These are phyloP conservation scores for Smithornis capensis DNA, from an alignment of 2,113 vertebrate species.

Conservation along the genomic window DNA sequence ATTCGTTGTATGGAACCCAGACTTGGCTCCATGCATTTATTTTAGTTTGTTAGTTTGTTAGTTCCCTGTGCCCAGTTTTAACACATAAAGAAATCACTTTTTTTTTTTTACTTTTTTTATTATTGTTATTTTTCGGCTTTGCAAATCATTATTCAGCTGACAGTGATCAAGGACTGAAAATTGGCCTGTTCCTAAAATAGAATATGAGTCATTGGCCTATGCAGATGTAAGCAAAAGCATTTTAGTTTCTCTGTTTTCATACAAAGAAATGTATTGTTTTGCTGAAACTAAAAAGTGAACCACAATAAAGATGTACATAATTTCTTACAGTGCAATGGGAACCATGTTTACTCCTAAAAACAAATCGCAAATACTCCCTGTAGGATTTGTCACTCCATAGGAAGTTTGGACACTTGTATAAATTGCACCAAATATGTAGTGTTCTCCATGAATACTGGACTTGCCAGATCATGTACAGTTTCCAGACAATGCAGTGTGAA, in stretches of 20 bases:
- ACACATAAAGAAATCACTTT: not conserved
- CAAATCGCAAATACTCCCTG: not conserved
- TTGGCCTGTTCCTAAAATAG: not conserved
- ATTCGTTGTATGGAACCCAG: not conserved
- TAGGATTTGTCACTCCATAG: not conserved
- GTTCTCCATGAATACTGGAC: not conserved
- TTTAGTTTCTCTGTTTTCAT: conserved; percentile 14
- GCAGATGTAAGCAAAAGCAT: not conserved
- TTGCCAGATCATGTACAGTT: not conserved
- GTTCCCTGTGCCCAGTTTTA: not conserved
- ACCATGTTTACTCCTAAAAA: not conserved
- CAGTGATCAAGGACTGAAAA: not conserved
- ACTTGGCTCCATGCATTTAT: not conserved
- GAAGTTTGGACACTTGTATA: not conserved
- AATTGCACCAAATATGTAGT: not conserved
- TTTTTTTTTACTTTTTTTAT: not conserved
- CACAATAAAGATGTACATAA: not conserved
- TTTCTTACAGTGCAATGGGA: not conserved
- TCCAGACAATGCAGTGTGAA: not conserved
- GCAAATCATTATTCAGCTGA: not conserved
- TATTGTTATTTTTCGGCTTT: not conserved
- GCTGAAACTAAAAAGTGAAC: not conserved
- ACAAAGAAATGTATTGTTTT: not conserved
- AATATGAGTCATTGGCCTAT: not conserved
- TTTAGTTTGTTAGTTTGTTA: not conserved